Conservation (phyloP, 1,140 invertebrate species). For the Lepidurus apus region DNA sequence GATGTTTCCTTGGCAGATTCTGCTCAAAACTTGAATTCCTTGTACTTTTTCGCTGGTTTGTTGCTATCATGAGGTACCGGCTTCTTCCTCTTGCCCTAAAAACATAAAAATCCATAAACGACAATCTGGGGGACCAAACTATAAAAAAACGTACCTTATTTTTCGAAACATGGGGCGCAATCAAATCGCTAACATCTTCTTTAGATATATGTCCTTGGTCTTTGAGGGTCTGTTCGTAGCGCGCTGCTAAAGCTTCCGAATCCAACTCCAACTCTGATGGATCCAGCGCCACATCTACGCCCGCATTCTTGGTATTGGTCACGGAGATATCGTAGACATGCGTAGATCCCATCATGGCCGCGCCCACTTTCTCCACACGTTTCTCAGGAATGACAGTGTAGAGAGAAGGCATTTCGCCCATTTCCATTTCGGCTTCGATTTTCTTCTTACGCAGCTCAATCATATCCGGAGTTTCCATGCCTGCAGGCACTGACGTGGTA, state of each 20-base stretch:
- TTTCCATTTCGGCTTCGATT: constrained; percentile 95
- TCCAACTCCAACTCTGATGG: constrained; percentile 93
- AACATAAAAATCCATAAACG: constrained; percentile 40
- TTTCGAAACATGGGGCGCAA: constrained; percentile 93
- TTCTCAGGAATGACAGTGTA: constrained; percentile 94
- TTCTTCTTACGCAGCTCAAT: constrained; percentile 97
- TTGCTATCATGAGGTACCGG: constrained; percentile 77
- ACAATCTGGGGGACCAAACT: neutral
- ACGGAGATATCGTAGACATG: constrained; percentile 90
- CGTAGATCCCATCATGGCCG: constrained; percentile 93
- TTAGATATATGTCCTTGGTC: constrained; percentile 83
- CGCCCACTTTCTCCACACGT: constrained; percentile 73
- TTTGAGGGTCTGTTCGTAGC: constrained; percentile 92
- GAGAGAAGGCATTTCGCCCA: constrained; percentile 81
- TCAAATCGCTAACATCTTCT: constrained; percentile 97
- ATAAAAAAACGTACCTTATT: constrained; percentile 64
- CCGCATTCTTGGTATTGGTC: constrained; percentile 31
- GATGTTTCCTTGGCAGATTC: neutral
- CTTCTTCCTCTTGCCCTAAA: constrained; percentile 83
- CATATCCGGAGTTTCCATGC: constrained; percentile 95
- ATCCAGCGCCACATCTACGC: constrained; percentile 73
- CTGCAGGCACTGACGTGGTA: constrained; percentile 86
- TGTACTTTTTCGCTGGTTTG: constrained; percentile 91
- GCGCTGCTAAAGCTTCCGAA: constrained; percentile 88
- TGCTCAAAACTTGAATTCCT: constrained; percentile 92